A percentile compares a stretch with the other conserved stretches of the same genome.
Conservation (phyloP, 35 echinoderm and acorn worm genomes). For the Lytechinus pictus region DNA sequence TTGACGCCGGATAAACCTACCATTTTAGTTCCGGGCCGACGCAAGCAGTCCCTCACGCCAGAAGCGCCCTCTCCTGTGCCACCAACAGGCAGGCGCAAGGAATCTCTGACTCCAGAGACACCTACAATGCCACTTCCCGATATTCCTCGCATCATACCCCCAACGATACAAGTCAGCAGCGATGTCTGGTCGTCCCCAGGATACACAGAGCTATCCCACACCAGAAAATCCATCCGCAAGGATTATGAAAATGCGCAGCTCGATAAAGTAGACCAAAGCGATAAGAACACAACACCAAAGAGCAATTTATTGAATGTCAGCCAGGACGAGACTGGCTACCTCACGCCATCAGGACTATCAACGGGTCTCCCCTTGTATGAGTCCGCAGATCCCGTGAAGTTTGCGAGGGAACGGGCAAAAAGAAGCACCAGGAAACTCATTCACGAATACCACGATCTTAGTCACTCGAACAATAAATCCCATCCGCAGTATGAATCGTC, state of each 20-base stretch:
- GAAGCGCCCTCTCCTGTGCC: not conserved
- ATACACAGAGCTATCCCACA: conserved; percentile 27
- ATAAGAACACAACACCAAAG: not conserved
- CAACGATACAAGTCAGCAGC: not conserved
- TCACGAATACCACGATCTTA: conserved; percentile 36
- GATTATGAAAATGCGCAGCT: not conserved
- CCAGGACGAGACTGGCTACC: conserved; percentile 44
- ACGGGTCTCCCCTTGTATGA: not conserved
- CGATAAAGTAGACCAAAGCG: not conserved
- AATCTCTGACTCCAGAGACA: conserved; percentile 15
- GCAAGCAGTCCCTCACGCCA: not conserved
- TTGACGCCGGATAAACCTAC: not conserved
- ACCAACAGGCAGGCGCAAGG: not conserved
- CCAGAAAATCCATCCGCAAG: not conserved
- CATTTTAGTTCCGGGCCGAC: not conserved
- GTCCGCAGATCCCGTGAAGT: not conserved
- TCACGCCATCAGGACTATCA: not conserved
- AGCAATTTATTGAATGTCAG: not conserved
- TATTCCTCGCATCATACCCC: not conserved
- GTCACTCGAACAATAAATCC: not conserved
- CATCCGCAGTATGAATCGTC: conserved; percentile 32
- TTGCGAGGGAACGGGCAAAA: not conserved
- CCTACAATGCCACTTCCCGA: conserved; percentile 27
- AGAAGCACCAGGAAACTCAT: conserved; percentile 25
- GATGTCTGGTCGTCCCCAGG: not conserved